phyloP scores from a whole-genome alignment of 2,113 vertebrate species.

The Penelope pileata region DNA sequence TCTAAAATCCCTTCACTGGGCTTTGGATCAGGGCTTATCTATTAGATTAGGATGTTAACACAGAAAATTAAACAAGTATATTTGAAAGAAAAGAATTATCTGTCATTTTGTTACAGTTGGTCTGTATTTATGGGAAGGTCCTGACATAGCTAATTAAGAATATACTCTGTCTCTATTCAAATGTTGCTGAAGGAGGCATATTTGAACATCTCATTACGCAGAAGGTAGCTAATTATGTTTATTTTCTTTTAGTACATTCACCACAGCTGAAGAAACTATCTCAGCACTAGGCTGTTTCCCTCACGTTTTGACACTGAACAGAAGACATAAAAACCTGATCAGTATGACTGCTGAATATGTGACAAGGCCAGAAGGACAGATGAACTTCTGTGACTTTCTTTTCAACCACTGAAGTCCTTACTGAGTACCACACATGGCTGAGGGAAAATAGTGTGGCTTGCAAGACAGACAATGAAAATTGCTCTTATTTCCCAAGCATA shows the following conservation, averaged over 20 bases:
- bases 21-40: background rate
- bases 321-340: background rate
- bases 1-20: background rate
- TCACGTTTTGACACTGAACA: background rate
- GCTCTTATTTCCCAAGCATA: background rate
- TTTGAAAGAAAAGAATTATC: background rate
- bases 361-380: background rate
- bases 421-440: background rate
- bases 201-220: background rate
- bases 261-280: background rate
- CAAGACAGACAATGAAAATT: background rate
- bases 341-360: background rate
- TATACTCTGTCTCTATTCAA: background rate
- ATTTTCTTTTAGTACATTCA: background rate
- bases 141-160: background rate
- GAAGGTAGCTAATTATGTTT: background rate
- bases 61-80: background rate
- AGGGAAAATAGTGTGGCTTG: background rate
- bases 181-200: background rate
- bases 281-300: background rate
- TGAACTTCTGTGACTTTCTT: background rate
- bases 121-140: background rate
- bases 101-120: background rate
- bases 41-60: background rate
- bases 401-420: background rate